Percentiles rank a stretch among this genome's conserved stretches.
phyloP scores from a whole-genome alignment of 2,113 vertebrate species.

The Arizona elegans region DNA sequence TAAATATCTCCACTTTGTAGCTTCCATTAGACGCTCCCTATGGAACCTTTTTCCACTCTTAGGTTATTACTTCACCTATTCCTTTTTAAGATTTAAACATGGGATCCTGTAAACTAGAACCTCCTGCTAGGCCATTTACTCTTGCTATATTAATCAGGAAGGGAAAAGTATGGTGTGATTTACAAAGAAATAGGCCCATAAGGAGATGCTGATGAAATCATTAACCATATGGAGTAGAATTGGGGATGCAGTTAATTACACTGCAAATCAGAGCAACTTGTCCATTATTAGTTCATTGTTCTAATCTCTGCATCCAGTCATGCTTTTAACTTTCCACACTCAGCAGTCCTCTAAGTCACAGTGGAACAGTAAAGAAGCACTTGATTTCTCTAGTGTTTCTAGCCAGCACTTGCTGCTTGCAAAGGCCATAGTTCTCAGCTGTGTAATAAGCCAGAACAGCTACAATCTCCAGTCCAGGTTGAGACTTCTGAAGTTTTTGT shows the following conservation, averaged over 20 bases:
- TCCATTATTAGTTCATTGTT: background rate
- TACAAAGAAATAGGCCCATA: constrained; percentile 9
- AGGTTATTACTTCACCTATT: constrained; percentile 12
- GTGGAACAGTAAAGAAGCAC: background rate
- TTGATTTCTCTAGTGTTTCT: background rate
- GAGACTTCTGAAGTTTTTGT: background rate
- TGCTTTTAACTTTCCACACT: constrained; percentile 6
- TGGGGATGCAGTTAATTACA: constrained; percentile 19
- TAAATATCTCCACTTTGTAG: background rate
- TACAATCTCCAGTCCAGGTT: background rate
- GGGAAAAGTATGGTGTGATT: constrained; percentile 5
- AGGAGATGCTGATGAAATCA: constrained; percentile 21
- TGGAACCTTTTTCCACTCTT: background rate
- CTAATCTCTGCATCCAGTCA: constrained; percentile 13
- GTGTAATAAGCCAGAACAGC: background rate
- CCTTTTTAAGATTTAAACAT: constrained; percentile 13
- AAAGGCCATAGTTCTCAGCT: background rate
- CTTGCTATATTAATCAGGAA: background rate
- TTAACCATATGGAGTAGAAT: constrained; percentile 20
- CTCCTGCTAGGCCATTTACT: background rate
- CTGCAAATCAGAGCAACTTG: constrained; percentile 21
- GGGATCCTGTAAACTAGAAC: background rate
- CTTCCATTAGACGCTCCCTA: background rate
- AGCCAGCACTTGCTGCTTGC: background rate
- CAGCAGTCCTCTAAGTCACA: background rate